Percentiles rank a stretch among this genome's conserved stretches.
These are phyloP conservation scores for Astyanax mexicanus DNA, from an alignment of 2,797 vertebrate genomes.

Conservation along the genomic window DNA sequence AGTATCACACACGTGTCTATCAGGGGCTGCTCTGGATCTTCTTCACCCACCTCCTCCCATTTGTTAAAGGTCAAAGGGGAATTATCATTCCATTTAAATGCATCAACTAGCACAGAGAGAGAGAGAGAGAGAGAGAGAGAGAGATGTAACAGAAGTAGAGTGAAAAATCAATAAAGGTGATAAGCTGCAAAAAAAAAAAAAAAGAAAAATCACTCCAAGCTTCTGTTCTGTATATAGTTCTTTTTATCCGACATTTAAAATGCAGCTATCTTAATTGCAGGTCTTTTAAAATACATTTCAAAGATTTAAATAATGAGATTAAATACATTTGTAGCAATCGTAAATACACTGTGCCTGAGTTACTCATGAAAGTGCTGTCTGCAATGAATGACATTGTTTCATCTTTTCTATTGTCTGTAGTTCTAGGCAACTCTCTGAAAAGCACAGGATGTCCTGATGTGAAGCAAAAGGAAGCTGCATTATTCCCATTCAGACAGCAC, in stretches of 20 bases:
- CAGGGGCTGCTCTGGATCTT: conserved; percentile 58
- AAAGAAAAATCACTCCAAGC: background rate
- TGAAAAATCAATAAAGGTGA: background rate
- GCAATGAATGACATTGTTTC: conserved; percentile 9
- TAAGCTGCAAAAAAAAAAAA: background rate
- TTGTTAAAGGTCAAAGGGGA: conserved; percentile 78
- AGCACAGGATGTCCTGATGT: conserved; percentile 56
- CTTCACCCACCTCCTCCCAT: conserved; percentile 73
- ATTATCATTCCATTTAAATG: conserved; percentile 82
- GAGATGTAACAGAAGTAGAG: conserved; percentile 1
- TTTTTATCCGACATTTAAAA: no score
- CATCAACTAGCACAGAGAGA: conserved; percentile 70
- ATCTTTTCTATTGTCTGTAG: background rate
- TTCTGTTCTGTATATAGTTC: no score
- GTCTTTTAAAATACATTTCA: no score
- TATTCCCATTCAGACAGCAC: conserved; percentile 6
- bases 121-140: background rate
- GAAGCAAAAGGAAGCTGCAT: conserved; percentile 22
- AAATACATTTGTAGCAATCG: no score
- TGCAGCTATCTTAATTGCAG: no score
- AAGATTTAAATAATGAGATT: no score
- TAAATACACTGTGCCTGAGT: background rate
- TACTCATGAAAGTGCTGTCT: conserved; percentile 21
- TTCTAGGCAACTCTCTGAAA: conserved; percentile 17
- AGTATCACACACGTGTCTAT: conserved; percentile 82